Evolutionary conservation across 2,797 vertebrate species (phyloP).

Genomic region (Labeo calbasu): DNA sequence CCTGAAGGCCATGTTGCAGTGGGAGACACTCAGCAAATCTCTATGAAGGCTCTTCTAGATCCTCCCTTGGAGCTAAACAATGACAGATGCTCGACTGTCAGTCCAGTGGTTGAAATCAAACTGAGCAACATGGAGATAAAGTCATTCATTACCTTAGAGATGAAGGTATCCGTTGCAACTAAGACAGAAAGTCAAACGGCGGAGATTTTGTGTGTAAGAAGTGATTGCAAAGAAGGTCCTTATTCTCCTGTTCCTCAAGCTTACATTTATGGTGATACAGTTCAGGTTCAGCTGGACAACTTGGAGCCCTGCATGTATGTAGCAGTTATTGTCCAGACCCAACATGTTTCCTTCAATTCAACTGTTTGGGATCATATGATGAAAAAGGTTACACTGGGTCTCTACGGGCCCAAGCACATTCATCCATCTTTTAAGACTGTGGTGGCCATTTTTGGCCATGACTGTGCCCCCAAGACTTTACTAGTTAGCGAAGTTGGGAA

Average conservation of each 20-base stretch:
- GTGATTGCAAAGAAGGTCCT: slow-evolving; percentile 90
- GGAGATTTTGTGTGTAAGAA: slow-evolving; percentile 87
- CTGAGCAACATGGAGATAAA: slow-evolving; percentile 93
- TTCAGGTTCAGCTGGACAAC: slow-evolving; percentile 90
- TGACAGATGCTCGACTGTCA: slow-evolving; percentile 88
- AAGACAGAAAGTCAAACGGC: slow-evolving; percentile 83
- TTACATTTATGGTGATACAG: slow-evolving; percentile 86
- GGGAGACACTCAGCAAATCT: slow-evolving; percentile 91
- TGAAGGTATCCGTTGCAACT: slow-evolving; percentile 86
- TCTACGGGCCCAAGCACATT: slow-evolving; percentile 96
- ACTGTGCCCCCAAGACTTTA: slow-evolving; percentile 91
- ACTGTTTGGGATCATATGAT: slow-evolving; percentile 92
- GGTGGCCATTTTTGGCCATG: slow-evolving; percentile 92
- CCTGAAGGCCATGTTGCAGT: slow-evolving; percentile 88
- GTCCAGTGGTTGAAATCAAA: slow-evolving; percentile 92
- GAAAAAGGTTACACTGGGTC: slow-evolving; percentile 89
- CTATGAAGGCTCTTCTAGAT: slow-evolving; percentile 92
- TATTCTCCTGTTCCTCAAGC: slow-evolving; percentile 81
- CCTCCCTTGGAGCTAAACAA: slow-evolving; percentile 92
- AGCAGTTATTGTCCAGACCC: slow-evolving; percentile 84
- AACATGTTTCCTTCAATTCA: slow-evolving; percentile 78
- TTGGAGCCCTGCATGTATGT: slow-evolving; percentile 95
- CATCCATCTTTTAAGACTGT: slow-evolving; percentile 96
- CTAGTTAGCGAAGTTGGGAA: slow-evolving; percentile 86
- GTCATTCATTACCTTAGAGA: slow-evolving; percentile 87